Conservation (phyloP, 2,797 vertebrate genomes). For the Sebastes goodei region DNA sequence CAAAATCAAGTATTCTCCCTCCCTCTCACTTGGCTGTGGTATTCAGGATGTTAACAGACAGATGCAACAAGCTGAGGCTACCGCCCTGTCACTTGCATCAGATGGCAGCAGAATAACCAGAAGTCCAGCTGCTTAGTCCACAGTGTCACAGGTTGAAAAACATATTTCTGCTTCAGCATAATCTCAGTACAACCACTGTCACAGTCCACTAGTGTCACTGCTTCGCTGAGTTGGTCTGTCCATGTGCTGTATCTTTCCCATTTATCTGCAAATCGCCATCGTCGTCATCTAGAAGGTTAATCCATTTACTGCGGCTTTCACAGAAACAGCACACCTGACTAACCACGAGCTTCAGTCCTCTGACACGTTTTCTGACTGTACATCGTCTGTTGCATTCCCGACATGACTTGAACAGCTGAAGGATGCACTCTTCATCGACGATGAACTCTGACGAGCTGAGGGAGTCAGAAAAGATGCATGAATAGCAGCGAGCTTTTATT, state of each 20-base stretch:
- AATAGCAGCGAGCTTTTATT: not conserved
- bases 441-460: slow-evolving; percentile 52
- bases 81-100: not conserved
- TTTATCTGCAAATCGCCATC: not conserved
- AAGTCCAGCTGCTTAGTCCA: not conserved
- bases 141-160: not conserved
- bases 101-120: not conserved
- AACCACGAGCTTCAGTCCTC: slow-evolving; percentile 43
- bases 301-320: slow-evolving; percentile 23
- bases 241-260: not conserved
- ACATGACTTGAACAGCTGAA: slow-evolving; percentile 46
- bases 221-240: not conserved
- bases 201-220: not conserved
- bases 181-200: not conserved
- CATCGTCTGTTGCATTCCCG: slow-evolving; percentile 24
- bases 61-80: not conserved
- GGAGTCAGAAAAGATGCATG: not conserved
- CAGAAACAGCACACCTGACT: slow-evolving; percentile 44
- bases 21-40: not conserved
- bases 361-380: slow-evolving; percentile 13
- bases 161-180: not conserved
- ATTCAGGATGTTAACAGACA: not conserved
- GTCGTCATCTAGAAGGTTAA: slow-evolving; percentile 43
- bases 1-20: not conserved
- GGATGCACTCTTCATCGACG: slow-evolving; percentile 51